Base-by-base conservation (phyloP, 1,140 invertebrate genomes). In the Dendrolimus punctatus region DNA sequence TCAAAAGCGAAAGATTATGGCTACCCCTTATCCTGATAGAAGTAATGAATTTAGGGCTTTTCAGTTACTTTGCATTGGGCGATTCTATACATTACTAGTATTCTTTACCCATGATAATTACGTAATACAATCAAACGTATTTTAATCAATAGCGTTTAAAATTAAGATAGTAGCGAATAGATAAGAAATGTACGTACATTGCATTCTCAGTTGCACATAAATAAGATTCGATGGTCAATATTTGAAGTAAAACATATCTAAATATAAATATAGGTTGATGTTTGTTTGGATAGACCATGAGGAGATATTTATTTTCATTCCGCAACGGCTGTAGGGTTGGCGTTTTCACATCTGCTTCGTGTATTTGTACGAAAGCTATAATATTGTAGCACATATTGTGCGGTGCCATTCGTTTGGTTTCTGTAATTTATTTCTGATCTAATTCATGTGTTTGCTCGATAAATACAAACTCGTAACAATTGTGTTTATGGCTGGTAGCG, bases 301-400 rank as follows among this genome's bases (percentile, higher is more conserved):
- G 64, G 60, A 71, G 67, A 68, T 80, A 76, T 79, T 80, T 80
- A 80, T 77, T 80, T 77, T 73, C 53, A 70, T 73, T 69, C 55
- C 46, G 62, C 49, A 60, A 60, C 53, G 49, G 57, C 58, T 44
- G 50, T 50, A 40, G 47, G 45, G 52, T 55, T 49, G 45, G 53
- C 59, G 62, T 68, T 74, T 70, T 73, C 57, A 67, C 71, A 76
- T 71, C 62, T 77, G 64, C 54, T 64, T 39, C 40, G 53, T 47
- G 59, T 60, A 48, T 23, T 23, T 23, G 49, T 53, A 9, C 23
- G 39, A 51, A 55, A 64, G 49, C 48, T 59, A 69, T 69, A 69
- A 64, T 64, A 58, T 62, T 59, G 46, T 58, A 61, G 59, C 52
- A 53, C 51, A 55, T 52, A 59, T 60, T 58, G 46, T 53, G 50